These are phyloP conservation scores for Hemicordylus capensis DNA, from an alignment of 2,113 vertebrate genomes.

Conservation along the genomic window DNA sequence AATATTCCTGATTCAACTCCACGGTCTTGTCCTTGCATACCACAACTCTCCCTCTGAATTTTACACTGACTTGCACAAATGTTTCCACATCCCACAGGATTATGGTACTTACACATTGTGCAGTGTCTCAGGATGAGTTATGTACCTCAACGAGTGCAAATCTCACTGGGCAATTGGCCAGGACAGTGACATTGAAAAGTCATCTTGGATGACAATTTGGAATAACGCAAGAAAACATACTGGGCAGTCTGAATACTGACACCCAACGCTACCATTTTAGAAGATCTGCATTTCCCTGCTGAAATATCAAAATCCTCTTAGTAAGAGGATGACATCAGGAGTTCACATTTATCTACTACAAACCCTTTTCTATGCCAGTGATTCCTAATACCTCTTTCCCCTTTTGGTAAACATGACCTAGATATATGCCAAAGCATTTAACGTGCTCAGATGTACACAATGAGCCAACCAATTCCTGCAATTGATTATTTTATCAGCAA, in stretches of 20 bases:
- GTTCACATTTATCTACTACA: neutral
- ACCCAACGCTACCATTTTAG: neutral
- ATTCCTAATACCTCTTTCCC: neutral
- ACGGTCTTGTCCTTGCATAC: too few species aligned
- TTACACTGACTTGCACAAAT: too few species aligned
- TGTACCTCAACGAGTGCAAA: neutral
- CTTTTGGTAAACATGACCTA: conserved; percentile 13
- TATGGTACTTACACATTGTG: neutral
- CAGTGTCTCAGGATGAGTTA: neutral
- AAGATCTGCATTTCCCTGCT: neutral
- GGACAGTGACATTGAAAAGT: neutral
- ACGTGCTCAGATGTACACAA: neutral
- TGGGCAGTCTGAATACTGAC: neutral
- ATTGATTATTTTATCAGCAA: neutral
- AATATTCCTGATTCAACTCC: too few species aligned
- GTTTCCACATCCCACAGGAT: too few species aligned
- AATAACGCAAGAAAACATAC: neutral
- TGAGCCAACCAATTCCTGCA: neutral
- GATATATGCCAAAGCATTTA: neutral
- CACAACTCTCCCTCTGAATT: too few species aligned
- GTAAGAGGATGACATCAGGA: neutral
- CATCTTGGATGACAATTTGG: neutral
- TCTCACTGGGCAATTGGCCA: too few species aligned
- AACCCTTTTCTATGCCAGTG: neutral
- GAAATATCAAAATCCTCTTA: neutral